Evolutionary conservation across 2,113 vertebrate species (phyloP), one percentile per base, ranked within the genome.

Genomic region (Scytalopus superciliaris): DNA sequence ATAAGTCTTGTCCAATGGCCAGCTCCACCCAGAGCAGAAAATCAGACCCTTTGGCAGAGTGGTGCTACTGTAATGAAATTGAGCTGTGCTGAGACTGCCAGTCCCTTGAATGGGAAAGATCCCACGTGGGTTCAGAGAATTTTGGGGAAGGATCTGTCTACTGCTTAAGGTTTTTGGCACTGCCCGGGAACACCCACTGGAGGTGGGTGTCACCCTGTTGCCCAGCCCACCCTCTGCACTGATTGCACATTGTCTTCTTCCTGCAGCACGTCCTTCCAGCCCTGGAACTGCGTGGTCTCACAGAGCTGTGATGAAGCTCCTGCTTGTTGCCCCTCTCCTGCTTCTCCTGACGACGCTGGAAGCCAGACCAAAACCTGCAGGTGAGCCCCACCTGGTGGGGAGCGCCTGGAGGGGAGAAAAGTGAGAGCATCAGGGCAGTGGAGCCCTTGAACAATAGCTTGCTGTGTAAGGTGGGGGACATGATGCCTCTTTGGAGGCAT

Each of bases 301-400:
- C 69, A 82, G 80, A 70, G 81, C 73, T 89, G 49, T 4, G 97
- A 98, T 98, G 98, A 98, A 95, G 68, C 93, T 89, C 53, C 89
- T 98, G 73, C 52, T 91, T 4, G 2, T 93, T 39, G 35, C 87
- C 19, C 67, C 95, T 55, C 57, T 98, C 35, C 97, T 99, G 77
- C 96, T 90, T 93, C 77, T 98, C 89, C 97, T 97, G 44, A 96
- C 96, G 10, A 37, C 75, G 6, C 79, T 98, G 92, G 89, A 97
- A 62, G 98, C 98, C 88, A 97, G 96, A 85, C 96, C 95, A 49
- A 97, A 96, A 59, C 31, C 89, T 33, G 24, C 96, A 98, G 97
- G 98, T 98, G 97, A 98, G 97, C 35, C 7, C 44, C 4, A 18
- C 39, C 15, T 1, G 1, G 27, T 82, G 62, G 49, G 45, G 44